A percentile compares a stretch with the other conserved stretches of the same genome.
phyloP scores from a whole-genome alignment of 1,140 invertebrate species.

The Danaus melanippus region DNA sequence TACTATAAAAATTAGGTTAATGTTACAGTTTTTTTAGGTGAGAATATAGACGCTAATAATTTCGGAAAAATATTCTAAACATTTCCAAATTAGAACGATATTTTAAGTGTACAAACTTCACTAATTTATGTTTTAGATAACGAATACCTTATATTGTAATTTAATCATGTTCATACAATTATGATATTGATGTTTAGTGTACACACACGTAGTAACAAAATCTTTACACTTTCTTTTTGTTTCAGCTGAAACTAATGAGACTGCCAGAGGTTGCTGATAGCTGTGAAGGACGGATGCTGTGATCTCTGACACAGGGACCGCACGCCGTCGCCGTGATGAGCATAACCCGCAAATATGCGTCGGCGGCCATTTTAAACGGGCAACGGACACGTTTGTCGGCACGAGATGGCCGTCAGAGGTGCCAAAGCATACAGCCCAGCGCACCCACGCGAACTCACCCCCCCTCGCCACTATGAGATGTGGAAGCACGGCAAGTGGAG shows the following conservation, averaged over 20 bases:
- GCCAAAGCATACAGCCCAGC: constrained; percentile 37
- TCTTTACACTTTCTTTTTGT: constrained; percentile 26
- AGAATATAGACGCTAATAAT: too few species aligned
- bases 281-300: constrained; percentile 46
- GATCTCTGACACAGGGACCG: constrained; percentile 50
- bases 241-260: constrained; percentile 51
- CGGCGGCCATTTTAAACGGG: constrained; percentile 66
- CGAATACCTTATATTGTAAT: too few species aligned
- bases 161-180: too few species aligned
- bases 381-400: constrained; percentile 57
- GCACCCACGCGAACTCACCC: constrained; percentile 41
- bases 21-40: too few species aligned
- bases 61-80: too few species aligned
- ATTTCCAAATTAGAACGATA: too few species aligned
- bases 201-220: too few species aligned
- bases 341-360: constrained; percentile 67
- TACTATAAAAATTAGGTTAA: too few species aligned
- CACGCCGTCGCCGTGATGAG: constrained; percentile 64
- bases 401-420: constrained; percentile 64
- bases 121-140: too few species aligned
- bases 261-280: constrained; percentile 15
- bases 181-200: too few species aligned
- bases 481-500: constrained; percentile 73
- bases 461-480: constrained; percentile 62
- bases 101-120: too few species aligned